Evolutionary conservation across 2,113 vertebrate genomes (phyloP), one percentile per base, ranked within the genome.

Genomic region (Rhegmatorhina hoffmannsi): DNA sequence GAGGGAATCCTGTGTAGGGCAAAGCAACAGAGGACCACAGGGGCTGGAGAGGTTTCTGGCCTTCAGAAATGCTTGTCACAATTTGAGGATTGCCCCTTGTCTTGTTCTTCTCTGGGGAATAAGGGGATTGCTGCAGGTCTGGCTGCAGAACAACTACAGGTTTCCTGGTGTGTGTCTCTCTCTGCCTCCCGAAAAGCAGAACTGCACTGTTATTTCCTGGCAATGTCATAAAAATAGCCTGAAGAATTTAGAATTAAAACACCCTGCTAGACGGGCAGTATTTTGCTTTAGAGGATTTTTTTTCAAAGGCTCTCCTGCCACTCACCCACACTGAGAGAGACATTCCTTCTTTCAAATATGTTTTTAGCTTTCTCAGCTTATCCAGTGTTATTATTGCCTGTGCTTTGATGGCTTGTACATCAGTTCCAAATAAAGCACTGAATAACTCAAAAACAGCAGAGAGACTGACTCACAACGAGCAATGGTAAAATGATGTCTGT

Each of bases 81-180:
- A 1, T 74, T 25, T 56, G 17, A 44, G 49, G 31, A 1, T 2
- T 25, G 11, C 24, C 28, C 13, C 11, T 67, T 14, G 7, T 49
- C 38, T 50, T 4, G 0, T 87, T 91, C 43, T 69, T 19, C 3
- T 29, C 24, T 26, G 72, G 43, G 13, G n/a, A 50, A 78, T 0
- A 1, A 67, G n/a, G 18, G 24, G 2, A 3, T 84, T 29, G 46
- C 49, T 33, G 36, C 21, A 29, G 72, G 47, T 58, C 67, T 59
- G 52, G n/a, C 70, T 83, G 62, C 0, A 0, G n/a, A 13, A 69
- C 0, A 0, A 6, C 20, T 1, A 1, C 44, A n/a, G 68, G 67
- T 95, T 70, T 72, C 74, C 70, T 68, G 60, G 77, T 52, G 82
- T 66, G 53, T 87, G 90, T 89, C 93, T 95, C 86, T 88, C 75